Base-by-base conservation (phyloP, 1,140 invertebrate species). In the Tribolium madens region DNA sequence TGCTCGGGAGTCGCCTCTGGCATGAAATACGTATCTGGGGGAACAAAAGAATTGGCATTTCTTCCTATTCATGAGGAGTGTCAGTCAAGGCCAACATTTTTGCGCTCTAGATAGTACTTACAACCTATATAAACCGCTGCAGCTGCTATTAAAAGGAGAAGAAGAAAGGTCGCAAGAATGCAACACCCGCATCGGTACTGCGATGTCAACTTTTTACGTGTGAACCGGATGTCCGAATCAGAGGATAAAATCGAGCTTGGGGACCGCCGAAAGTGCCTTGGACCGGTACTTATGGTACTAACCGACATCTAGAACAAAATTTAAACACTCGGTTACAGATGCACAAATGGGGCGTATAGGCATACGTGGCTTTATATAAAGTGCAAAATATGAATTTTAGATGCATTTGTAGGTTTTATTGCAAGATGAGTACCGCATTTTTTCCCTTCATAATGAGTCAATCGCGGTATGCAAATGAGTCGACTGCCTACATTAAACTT, bases 41-140 rank as follows among this genome's bases (percentile, higher is more conserved):
- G 36, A 42, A 42, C n/a, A 53, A 70, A n/a, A 90, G 91, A 80
- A 74, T 13, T 50, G 15, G 17, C 36, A 48, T 17, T 46, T n/a
- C 48, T 18, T 21, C 9, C 26, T 21, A 31, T 68, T 60, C n/a
- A n/a, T 18, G 31, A 42, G 57, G 57, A 64, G 57, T 42, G 57
- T 33, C 57, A 64, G 57, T 64, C 57, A 64, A 64, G 57, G 57
- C 7, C 26, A 13, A 72, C n/a, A 48, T 31, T 50, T 47, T 31
- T 72, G 42, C n/a, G 70, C 70, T 72, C 70, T 31, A 31, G 76
- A 81, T 75, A 13, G 18, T 53, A 94, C 94, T 93, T 89, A 96
- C 95, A 95, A 86, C 92, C 95, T 80, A 96, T 90, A 85, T 97
- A 97, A 69, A 97, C 92, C 50, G 93, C 92, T 46, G 93, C 90